Evolutionary conservation across 2,888 invertebrate species (phyloP), one percentile per base, ranked within the genome.

Genomic region (Dynastes grantii): DNA sequence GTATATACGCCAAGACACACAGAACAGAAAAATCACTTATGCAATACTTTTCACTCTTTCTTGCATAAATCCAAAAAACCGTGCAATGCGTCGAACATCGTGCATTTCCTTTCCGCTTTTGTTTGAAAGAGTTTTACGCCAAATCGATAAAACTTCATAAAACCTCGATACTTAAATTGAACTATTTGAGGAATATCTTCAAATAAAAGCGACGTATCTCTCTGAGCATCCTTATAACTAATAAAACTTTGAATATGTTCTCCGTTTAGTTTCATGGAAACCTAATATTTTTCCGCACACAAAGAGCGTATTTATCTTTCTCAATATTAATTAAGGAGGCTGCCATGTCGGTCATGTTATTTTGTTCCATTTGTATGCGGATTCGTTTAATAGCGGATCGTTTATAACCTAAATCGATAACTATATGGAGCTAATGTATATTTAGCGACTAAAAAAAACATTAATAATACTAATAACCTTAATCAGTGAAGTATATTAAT

Each of bases 281-380:
- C 45, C 5, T 53, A 53, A 53, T 53, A 53, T 16, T 53, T 16
- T 16, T 16, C 53, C 53, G 16, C 53, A 53, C 53, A 53, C 16
- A 53, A 53, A 53, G 16, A 16, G 13, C 53, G 16, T 53, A 53
- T 53, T 53, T 53, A 53, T 53, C 53, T 53, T 53, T n/a, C n/a
- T 53, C 53, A 53, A 53, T 53, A 53, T 53, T 53, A 53, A 53
- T 53, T 53, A 53, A 53, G 16, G n/a, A 53, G 53, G n/a, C 53
- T 16, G 13, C 53, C 22, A 22, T 22, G 22, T 22, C 16, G n/a
- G 13, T 53, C 16, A n/a, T 16, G 53, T 53, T n/a, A 45, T 45
- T 45, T 45, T 45, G 45, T 45, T 53, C n/a, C 16, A 16, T 53
- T 53, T 53, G 53, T n/a, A 13, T 53, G 53, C 16, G n/a, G 16